These are phyloP conservation scores for Lumbricus terrestris DNA, from an alignment of 2,888 invertebrate species.

Conservation along the genomic window DNA sequence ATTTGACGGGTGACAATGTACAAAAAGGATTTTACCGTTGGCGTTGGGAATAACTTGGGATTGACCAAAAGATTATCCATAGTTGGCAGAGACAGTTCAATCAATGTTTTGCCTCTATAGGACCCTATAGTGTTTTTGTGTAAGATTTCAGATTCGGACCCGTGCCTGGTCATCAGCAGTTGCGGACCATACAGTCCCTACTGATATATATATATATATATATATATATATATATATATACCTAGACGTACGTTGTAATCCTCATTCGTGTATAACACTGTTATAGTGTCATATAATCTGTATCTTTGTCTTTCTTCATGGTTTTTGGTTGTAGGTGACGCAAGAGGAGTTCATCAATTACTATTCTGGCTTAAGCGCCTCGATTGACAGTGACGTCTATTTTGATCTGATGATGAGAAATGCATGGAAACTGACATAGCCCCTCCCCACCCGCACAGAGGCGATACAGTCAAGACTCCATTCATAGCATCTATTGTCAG, in stretches of 20 bases:
- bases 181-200: too few species aligned
- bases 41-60: background rate
- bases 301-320: background rate
- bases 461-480: background rate
- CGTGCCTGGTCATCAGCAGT: too few species aligned
- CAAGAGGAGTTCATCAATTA: slow-evolving; percentile 90
- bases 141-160: too few species aligned
- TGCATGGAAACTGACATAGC: slow-evolving; percentile 69
- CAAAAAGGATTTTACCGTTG: too few species aligned
- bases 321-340: slow-evolving; percentile 32
- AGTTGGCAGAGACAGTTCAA: background rate
- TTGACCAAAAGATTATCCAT: background rate
- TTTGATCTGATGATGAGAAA: slow-evolving; percentile 93
- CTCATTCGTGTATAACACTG: too few species aligned
- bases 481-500: background rate
- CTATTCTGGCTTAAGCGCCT: slow-evolving; percentile 88
- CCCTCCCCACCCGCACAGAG: background rate
- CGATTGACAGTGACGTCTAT: slow-evolving; percentile 88
- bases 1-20: too few species aligned
- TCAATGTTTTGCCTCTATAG: background rate
- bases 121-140: too few species aligned
- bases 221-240: too few species aligned
- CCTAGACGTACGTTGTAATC: too few species aligned
- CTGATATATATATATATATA: too few species aligned
- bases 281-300: too few species aligned